phyloP scores from a whole-genome alignment of 2,113 vertebrate species.

The Hemibagrus wyckioides region DNA sequence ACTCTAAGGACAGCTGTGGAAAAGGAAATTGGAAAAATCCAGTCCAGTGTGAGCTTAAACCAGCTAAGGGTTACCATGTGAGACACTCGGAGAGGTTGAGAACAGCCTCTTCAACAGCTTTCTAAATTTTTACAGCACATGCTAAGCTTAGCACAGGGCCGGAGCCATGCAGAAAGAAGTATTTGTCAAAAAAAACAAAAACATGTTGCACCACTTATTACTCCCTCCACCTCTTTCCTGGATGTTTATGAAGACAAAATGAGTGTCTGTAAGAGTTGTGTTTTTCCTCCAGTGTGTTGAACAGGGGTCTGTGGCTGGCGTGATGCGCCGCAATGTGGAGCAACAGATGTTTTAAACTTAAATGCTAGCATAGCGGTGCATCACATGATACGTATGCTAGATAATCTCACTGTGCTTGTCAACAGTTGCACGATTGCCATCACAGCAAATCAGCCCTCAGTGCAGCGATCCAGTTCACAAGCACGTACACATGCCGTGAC shows the following conservation, averaged over 20 bases:
- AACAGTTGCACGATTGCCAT: conserved; percentile 14
- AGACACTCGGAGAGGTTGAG: not conserved
- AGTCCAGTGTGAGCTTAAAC: not conserved
- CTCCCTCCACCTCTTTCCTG: not conserved
- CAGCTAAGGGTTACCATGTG: conserved; percentile 11
- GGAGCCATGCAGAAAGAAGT: not conserved
- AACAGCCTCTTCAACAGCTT: not conserved
- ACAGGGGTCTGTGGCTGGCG: not conserved
- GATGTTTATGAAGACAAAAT: not conserved
- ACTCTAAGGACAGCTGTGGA: conserved; percentile 6
- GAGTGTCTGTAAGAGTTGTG: not conserved
- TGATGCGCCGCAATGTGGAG: not conserved
- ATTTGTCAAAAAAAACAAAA: not conserved
- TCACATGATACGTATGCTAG: not conserved
- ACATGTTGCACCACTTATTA: not conserved
- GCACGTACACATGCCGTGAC: conserved; percentile 28
- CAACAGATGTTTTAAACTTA: conserved; percentile 20
- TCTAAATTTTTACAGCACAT: not conserved
- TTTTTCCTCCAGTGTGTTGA: not conserved
- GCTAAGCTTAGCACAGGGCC: not conserved
- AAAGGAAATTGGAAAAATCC: conserved; percentile 8
- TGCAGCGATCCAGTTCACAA: not conserved
- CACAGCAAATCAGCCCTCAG: not conserved
- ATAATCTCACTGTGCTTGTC: conserved; percentile 16
- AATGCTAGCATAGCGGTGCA: not conserved